Evolutionary conservation across 2,797 vertebrate genomes (phyloP).

Genomic region (Tenualosa thibaudeaui): DNA sequence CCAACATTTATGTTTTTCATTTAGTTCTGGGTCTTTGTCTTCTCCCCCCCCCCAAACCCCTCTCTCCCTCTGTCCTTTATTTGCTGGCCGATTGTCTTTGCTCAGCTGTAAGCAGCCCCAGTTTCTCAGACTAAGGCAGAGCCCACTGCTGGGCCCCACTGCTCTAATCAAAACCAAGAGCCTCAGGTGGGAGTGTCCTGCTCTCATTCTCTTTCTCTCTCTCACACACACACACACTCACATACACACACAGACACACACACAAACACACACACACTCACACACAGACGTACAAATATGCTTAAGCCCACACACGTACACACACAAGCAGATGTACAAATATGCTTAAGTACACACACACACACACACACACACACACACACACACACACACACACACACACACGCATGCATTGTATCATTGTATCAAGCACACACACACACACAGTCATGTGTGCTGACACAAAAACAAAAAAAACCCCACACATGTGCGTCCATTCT

Average conservation of each 20-base stretch:
- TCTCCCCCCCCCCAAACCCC: not conserved
- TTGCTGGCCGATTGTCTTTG: constrained; percentile 47
- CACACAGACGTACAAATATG: not conserved
- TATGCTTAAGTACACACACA: not conserved
- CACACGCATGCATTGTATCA: not conserved
- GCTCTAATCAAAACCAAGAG: constrained; percentile 67
- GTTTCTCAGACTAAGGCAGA: constrained; percentile 50
- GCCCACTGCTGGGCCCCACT: constrained; percentile 59
- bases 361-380: not conserved
- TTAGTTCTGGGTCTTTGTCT: not conserved
- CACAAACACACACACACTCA: not conserved
- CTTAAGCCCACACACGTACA: not conserved
- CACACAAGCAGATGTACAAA: not conserved
- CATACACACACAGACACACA: not conserved
- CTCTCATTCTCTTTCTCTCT: not conserved
- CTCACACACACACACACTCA: not conserved
- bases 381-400: constrained; percentile 17
- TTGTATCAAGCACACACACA: not conserved
- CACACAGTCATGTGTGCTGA: not conserved
- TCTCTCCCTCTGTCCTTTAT: constrained; percentile 39
- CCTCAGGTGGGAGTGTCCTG: constrained; percentile 42
- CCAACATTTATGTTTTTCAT: not conserved
- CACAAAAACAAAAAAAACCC: not conserved
- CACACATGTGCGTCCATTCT: not conserved
- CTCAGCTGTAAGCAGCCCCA: not conserved